Evolutionary conservation across 1,140 invertebrate species (phyloP), one percentile per base, ranked within the genome.

Genomic region (Sinonovacula constricta): DNA sequence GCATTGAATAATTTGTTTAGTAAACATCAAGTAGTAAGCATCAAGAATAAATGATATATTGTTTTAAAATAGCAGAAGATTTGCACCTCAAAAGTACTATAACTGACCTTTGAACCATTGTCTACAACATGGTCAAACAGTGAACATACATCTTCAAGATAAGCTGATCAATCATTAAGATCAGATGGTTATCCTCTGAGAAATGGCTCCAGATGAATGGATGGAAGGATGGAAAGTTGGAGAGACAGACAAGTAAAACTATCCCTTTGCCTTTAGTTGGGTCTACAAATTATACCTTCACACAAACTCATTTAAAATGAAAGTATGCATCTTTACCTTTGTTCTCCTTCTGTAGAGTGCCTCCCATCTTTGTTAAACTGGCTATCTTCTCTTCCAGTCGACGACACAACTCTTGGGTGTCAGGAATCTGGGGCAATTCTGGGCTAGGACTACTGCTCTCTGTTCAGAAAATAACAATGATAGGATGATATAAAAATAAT

Each of bases 291-390:
- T 18, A 18, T 18, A 10, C 39, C 18, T 18, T 49, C 39, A 10
- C 39, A 49, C 18, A 10, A 49, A 10, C 7, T 49, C 7, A 49
- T 10, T 10, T 10, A 49, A 49, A 49, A 7, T 49, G 10, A 49
- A 49, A n/a, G 10, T 12, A 12, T 49, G n/a, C n/a, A 12, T 49
- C n/a, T 45, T 26, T 71, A 87, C 86, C 85, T 82, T 80, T 81
- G 67, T 87, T 87, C 76, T 87, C 86, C 49, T 85, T 80, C 57
- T 83, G 80, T 31, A 87, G 68, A 57, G 84, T 83, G 31, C 69
- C 83, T 54, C 86, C 86, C 83, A 87, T 86, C 54, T 69, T 72
- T 15, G 85, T 80, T 1, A 87, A 76, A 62, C 72, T 81, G 14
- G 80, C 60, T 3, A 87, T 85, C 53, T 83, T 83, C 57, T 86